phyloP scores from a whole-genome alignment of 2,888 invertebrate species.

The Philhelius pedissequus region DNA sequence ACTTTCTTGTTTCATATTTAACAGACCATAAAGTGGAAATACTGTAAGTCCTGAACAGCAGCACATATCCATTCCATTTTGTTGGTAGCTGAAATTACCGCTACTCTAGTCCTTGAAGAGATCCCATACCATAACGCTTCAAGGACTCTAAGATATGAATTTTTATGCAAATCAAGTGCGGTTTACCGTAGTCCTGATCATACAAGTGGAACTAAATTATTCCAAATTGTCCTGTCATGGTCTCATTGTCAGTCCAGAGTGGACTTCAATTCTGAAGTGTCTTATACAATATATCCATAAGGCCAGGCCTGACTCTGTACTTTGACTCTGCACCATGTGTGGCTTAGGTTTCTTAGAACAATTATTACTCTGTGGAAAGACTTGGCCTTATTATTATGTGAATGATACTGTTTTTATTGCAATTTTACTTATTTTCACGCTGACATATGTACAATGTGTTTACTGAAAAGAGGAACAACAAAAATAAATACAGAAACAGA shows the following conservation, averaged over 20 bases:
- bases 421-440: conserved; percentile 38
- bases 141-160: neutral
- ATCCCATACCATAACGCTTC: conserved; percentile 6
- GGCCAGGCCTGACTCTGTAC: neutral
- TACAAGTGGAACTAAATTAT: conserved; percentile 59
- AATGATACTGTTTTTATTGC: conserved; percentile 36
- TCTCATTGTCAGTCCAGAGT: neutral
- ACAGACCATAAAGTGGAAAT: neutral
- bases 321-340: neutral
- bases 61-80: neutral
- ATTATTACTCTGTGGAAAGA: neutral
- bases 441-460: conserved; percentile 31
- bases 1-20: neutral
- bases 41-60: neutral
- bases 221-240: conserved; percentile 17
- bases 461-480: neutral
- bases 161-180: conserved; percentile 23
- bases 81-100: neutral
- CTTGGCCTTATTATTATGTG: neutral
- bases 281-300: too few relatives aligned
- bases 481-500: neutral
- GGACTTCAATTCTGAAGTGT: neutral
- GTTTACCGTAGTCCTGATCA: neutral
- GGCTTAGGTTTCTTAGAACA: conserved; percentile 1
- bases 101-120: neutral